Evolutionary conservation across 2,888 invertebrate species (phyloP).

Genomic region (Sarcophaga variegata): DNA sequence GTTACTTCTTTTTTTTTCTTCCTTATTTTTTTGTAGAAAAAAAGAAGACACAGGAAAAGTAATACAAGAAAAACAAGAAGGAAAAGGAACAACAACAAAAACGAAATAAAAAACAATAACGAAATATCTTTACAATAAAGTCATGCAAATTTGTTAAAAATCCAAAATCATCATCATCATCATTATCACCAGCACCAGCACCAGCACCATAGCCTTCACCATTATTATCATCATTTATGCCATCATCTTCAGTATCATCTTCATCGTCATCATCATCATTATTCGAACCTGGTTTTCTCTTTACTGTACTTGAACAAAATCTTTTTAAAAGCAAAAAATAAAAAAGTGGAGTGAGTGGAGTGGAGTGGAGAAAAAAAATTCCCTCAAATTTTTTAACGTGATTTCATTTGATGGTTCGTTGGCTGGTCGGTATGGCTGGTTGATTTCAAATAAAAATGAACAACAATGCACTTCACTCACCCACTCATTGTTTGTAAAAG

Average conservation of each 20-base stretch:
- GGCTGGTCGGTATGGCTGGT: not conserved
- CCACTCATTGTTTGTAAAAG: constrained; percentile 43
- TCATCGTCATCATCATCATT: constrained; percentile 25
- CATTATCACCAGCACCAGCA: not conserved
- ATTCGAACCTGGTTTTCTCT: not conserved
- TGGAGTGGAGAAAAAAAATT: constrained; percentile 4
- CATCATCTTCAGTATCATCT: constrained; percentile 14
- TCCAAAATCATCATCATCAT: constrained; percentile 29
- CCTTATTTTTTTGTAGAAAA: not conserved
- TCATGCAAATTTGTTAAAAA: constrained; percentile 52
- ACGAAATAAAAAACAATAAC: not conserved
- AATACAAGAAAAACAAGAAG: constrained; percentile 20
- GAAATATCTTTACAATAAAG: constrained; percentile 44
- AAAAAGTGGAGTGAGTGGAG: not conserved
- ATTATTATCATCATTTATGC: constrained; percentile 12
- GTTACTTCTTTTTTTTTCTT: not conserved
- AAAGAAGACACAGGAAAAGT: not conserved
- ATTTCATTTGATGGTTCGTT: constrained; percentile 24
- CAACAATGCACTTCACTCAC: constrained; percentile 9
- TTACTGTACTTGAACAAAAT: not conserved
- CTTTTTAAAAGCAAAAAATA: not conserved
- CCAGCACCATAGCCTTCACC: not conserved
- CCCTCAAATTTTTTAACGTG: constrained; percentile 38
- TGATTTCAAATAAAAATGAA: not conserved
- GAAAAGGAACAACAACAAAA: not conserved